Base-by-base conservation (phyloP, 2,888 invertebrate species). In the Himalopsyche tibetana region DNA sequence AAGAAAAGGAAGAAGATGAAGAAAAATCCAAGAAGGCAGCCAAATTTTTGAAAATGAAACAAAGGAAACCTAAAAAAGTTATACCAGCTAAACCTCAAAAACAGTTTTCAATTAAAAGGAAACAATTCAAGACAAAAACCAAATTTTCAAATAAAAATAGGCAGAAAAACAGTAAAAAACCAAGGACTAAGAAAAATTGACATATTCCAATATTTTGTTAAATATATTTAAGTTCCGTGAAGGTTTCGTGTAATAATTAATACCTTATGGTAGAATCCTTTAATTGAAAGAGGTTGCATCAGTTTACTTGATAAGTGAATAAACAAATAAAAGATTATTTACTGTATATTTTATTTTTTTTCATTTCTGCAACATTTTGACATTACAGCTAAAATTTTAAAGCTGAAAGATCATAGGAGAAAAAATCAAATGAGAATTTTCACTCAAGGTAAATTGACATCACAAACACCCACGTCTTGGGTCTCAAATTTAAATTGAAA, bases 21-120 rank as follows among this genome's bases (percentile, higher is more conserved):
- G 86, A 87, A 5, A 87, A 89, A 15, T 89, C 90, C 56, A 89
- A 90, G 6, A 88, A 86, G 4, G 89, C 84, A 56, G 87, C 87
- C 9, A 89, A 89, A 83, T 88, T 89, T 42, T 51, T 89, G 82
- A 90, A 91, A 89, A 83, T 89, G 28, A 89, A 90, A 6, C 87
- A 91, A 36, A 88, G 87, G 55, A 86, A 85, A 84, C 84, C 85
- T 0, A 89, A 87, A 86, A 42, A 92, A 91, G 89, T 90, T 91
- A 87, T 86, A 90, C 82, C 87, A 85, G 84, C 88, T 74, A 91
- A 92, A 90, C 91, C 91, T 51, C 74, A 84, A 63, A 63, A 63
- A 40, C 91, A 92, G 87, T 93, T 92, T 90, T 92, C 92, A 0
- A 93, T 93, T 38, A 90, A 93, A 88, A 91, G 93, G 17, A 93